These are phyloP conservation scores for Parus major DNA, from an alignment of 2,113 vertebrate genomes.

Conservation along the genomic window DNA sequence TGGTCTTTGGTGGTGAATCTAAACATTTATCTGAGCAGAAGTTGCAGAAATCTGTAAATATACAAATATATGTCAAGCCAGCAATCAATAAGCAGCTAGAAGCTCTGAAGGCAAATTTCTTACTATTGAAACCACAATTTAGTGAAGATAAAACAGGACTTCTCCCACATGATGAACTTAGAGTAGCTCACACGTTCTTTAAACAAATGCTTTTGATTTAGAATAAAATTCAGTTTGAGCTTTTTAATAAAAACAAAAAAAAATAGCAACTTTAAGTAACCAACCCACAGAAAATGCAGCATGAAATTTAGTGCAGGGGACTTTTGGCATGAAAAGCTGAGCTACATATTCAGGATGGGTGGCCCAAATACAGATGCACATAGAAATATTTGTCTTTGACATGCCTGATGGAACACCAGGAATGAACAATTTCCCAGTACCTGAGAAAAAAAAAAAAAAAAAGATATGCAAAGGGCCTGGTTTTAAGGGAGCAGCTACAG, in stretches of 20 bases:
- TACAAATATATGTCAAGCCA: not conserved
- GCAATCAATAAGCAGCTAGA: not conserved
- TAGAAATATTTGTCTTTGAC: constrained; percentile 58
- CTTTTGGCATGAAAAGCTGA: constrained; percentile 19
- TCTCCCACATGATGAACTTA: not conserved
- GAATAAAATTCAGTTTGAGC: not conserved
- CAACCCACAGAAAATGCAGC: constrained; percentile 6
- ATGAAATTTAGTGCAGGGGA: constrained; percentile 23
- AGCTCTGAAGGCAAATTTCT: not conserved
- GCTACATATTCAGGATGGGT: constrained; percentile 35
- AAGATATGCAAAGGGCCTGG: not conserved
- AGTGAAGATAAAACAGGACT: not conserved
- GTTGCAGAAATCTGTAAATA: not conserved
- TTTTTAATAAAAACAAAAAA: not conserved
- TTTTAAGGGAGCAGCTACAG: constrained; percentile 9
- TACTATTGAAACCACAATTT: not conserved
- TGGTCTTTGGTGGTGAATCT: not conserved
- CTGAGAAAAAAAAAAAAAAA: not conserved
- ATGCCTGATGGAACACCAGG: constrained; percentile 49
- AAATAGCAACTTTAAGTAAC: constrained; percentile 10
- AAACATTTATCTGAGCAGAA: not conserved
- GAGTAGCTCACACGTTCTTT: not conserved
- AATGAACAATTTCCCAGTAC: constrained; percentile 47
- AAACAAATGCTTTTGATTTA: not conserved
- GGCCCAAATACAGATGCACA: constrained; percentile 47